phyloP scores from a whole-genome alignment of 2,888 invertebrate species.

The Ennomos fuscantarius region DNA sequence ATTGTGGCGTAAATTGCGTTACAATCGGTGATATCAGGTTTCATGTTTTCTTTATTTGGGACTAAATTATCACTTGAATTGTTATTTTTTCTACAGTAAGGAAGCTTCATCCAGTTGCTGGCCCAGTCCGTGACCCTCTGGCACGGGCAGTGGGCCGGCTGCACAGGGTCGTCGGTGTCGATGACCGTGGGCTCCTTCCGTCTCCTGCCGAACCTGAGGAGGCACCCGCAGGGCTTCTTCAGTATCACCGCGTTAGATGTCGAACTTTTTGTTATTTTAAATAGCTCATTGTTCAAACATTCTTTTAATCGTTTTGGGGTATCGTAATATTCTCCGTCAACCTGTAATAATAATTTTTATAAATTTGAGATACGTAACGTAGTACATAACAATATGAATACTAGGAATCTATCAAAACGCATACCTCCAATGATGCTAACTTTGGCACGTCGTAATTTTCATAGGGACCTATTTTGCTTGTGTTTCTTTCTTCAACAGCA shows the following conservation, averaged over 20 bases:
- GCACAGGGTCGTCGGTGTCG: constrained; percentile 66
- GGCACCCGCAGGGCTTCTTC: constrained; percentile 89
- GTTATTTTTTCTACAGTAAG: constrained; percentile 80
- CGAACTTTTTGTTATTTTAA: constrained; percentile 76
- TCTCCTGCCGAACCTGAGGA: constrained; percentile 81
- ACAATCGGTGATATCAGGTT: constrained; percentile 56
- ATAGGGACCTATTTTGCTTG: constrained; percentile 83
- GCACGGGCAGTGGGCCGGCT: constrained; percentile 82
- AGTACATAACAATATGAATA: too few relatives aligned
- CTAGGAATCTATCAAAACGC: too few relatives aligned
- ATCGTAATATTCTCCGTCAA: constrained; percentile 88
- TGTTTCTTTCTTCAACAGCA: constrained; percentile 48
- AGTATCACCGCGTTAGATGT: constrained; percentile 85
- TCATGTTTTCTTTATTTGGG: constrained; percentile 84
- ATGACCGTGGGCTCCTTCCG: constrained; percentile 64
- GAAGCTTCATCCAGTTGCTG: constrained; percentile 85
- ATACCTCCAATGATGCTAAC: constrained; percentile 81
- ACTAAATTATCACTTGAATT: constrained; percentile 53
- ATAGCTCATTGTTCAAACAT: constrained; percentile 83
- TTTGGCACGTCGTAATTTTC: constrained; percentile 93
- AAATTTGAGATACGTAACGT: too few relatives aligned
- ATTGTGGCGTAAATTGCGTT: constrained; percentile 89
- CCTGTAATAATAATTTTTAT: constrained; percentile 44
- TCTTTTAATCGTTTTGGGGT: constrained; percentile 90
- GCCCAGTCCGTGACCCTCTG: constrained; percentile 88